phyloP scores from a whole-genome alignment of 2,888 invertebrate genomes.

The Xylota segnis region DNA sequence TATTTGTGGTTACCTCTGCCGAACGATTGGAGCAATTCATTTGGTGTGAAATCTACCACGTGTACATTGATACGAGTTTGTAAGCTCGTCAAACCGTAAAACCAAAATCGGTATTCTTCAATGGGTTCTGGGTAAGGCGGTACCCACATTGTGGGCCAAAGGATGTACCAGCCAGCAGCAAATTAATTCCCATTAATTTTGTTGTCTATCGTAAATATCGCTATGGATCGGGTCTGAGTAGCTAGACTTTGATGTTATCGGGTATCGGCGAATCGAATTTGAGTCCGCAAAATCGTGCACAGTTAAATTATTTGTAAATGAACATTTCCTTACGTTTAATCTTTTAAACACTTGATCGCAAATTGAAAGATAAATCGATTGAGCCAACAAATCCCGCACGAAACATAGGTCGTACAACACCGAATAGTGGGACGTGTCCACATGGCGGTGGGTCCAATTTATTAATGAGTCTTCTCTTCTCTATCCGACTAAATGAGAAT shows the following conservation, averaged over 20 bases:
- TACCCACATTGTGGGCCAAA: not conserved
- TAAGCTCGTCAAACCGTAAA: constrained; percentile 1
- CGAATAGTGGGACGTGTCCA: not conserved
- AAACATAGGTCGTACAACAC: not conserved
- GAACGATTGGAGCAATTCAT: not conserved
- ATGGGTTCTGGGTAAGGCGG: not conserved
- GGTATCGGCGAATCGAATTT: not conserved
- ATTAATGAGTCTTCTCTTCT: constrained; percentile 28
- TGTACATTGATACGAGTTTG: not conserved
- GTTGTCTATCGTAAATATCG: not conserved
- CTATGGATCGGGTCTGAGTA: not conserved
- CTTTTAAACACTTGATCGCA: constrained; percentile 32
- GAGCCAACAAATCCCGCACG: not conserved
- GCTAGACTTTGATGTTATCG: not conserved
- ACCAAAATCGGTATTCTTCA: not conserved
- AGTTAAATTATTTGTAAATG: constrained; percentile 8
- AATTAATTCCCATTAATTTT: not conserved
- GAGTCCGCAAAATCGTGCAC: not conserved
- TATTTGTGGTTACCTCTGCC: not conserved
- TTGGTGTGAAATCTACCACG: not conserved
- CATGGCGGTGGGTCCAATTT: constrained; percentile 6
- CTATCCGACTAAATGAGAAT: constrained; percentile 37
- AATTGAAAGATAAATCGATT: constrained; percentile 29
- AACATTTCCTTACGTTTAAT: constrained; percentile 15
- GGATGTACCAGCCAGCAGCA: not conserved